Evolutionary conservation across 2,888 invertebrate species (phyloP).

Genomic region (Drosophila neonasuta): DNA sequence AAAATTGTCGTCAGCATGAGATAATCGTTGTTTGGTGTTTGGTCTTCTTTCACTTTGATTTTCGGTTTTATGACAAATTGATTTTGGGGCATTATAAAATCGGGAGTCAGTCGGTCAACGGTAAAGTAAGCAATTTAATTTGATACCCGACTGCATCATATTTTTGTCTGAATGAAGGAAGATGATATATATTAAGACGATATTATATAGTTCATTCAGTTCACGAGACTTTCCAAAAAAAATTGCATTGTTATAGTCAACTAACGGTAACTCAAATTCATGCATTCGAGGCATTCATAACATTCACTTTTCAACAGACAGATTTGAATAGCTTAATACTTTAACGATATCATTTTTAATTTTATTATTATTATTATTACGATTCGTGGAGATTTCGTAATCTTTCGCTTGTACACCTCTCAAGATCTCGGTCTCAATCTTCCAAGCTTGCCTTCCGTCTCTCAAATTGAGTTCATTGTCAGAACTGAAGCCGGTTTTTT

Average conservation of each 20-base stretch:
- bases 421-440: conserved; percentile 12
- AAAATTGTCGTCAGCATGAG: conserved; percentile 47
- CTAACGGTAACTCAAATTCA: conserved; percentile 43
- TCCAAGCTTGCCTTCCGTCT: conserved; percentile 2
- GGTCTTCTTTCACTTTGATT: conserved; percentile 66
- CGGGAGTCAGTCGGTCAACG: conserved; percentile 31
- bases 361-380: conserved; percentile 40
- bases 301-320: conserved; percentile 62
- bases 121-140: conserved; percentile 57
- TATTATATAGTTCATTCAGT: conserved; percentile 51
- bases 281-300: conserved; percentile 34
- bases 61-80: conserved; percentile 50
- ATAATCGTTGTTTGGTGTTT: conserved; percentile 53
- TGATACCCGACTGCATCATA: conserved; percentile 38
- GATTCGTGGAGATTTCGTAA: conserved; percentile 53
- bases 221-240: conserved; percentile 50
- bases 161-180: neutral
- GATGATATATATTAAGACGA: conserved; percentile 3
- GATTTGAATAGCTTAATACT: conserved; percentile 41
- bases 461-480: conserved; percentile 58
- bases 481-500: conserved; percentile 49
- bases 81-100: conserved; percentile 56
- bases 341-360: conserved; percentile 38
- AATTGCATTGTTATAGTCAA: conserved; percentile 53
- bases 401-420: conserved; percentile 53